Base-by-base conservation (phyloP, 64 coral and sea anemone genomes). In the Actinia equina region DNA sequence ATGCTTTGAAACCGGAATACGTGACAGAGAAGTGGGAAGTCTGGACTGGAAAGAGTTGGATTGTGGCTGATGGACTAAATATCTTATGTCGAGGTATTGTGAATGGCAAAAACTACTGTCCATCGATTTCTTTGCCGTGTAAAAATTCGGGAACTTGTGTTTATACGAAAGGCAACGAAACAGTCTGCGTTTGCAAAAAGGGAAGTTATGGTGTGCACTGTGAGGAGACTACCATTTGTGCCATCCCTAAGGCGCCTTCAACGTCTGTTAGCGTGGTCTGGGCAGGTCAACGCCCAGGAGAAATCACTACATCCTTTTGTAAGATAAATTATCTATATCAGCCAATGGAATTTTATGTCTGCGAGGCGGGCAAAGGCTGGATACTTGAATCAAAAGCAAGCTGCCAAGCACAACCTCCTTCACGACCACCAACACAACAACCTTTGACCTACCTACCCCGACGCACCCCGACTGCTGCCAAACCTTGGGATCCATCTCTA, bases 221-320 rank as follows among this genome's bases (percentile, higher is more conserved):
- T 51, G 71, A 91, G 79, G 77, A 70, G 41, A 86, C 22, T 13
- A 51, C 51, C 8, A 11, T 52, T 59, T 91, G 89, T 53, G 20
- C 89, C 9, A 19, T n/a, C 14, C 89, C 89, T 12, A 55, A 22
- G 46, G 22, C 52, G 4, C 83, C 71, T 9, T 27, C 42, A 44
- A 67, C 84, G 5, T 69, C 71, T 25, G 46, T 87, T 17, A 55
- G 42, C 2, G 77, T 91, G 7, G 59, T 26, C 13, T 46, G 65
- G 30, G 23, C 56, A 16, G 89, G 76, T 44, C 77, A 44, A 79
- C 20, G 85, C 44, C 89, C 89, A 0, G 89, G 89, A 15, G 89
- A 87, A 44, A 86, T 91, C 27, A 57, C 89, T 7, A 91, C 89
- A 6, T 80, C 62, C 43, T 91, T 91, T 59, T 91, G 89, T 46